Conservation (phyloP, 2,888 invertebrate species). For the Andrena minutula region DNA sequence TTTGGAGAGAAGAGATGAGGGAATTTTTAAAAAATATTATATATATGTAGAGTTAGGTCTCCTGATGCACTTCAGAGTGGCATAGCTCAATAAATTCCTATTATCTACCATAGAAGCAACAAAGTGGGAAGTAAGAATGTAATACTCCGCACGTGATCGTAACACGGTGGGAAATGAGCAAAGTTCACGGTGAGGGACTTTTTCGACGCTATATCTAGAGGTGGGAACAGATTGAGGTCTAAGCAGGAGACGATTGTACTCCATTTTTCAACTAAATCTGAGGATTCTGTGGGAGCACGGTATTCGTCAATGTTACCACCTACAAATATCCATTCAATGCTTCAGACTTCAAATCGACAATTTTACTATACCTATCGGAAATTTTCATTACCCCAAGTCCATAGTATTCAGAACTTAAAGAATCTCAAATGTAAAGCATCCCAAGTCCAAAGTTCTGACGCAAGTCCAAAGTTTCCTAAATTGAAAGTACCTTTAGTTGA, state of each 20-base stretch:
- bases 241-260: not conserved
- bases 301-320: not conserved
- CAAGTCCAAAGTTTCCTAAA: too few relatives aligned
- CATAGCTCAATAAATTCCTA: constrained; percentile 28
- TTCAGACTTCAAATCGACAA: not conserved
- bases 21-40: not conserved
- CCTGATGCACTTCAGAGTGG: constrained; percentile 5
- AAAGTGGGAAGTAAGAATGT: constrained; percentile 39
- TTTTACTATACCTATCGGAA: not conserved
- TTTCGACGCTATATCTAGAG: constrained; percentile 30
- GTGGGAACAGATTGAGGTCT: constrained; percentile 14
- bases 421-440: too few relatives aligned
- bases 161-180: constrained; percentile 54
- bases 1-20: not conserved
- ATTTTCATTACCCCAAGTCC: not conserved
- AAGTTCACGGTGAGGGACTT: constrained; percentile 50
- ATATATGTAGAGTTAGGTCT: not conserved
- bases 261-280: not conserved
- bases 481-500: too few relatives aligned
- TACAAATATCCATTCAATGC: not conserved
- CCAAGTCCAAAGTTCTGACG: too few relatives aligned
- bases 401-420: too few relatives aligned
- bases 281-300: not conserved
- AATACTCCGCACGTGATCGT: constrained; percentile 52
- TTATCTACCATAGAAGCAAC: constrained; percentile 20